Conservation (phyloP, 2,888 invertebrate genomes). For the Ashinkailepas kermadecensis region DNA sequence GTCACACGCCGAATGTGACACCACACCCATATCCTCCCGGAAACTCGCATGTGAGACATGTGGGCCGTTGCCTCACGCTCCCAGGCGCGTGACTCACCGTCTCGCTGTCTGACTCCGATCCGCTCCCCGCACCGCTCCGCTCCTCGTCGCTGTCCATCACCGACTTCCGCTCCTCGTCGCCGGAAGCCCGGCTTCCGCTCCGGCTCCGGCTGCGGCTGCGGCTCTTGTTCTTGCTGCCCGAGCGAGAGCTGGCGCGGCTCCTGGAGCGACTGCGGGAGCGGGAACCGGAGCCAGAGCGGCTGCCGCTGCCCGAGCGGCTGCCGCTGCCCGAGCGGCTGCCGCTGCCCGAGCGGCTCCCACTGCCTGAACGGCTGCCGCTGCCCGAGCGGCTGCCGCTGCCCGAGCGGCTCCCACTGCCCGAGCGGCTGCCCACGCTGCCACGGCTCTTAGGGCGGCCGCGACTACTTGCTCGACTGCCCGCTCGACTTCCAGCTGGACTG, state of each 20-base stretch:
- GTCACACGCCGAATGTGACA: no score
- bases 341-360: slow-evolving; percentile 9
- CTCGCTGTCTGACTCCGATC: slow-evolving; percentile 10
- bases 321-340: slow-evolving; percentile 22
- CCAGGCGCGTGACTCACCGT: background rate
- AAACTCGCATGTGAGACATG: no score
- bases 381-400: slow-evolving; percentile 11
- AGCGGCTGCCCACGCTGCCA: background rate
- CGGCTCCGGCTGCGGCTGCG: background rate
- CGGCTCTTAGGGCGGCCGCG: background rate
- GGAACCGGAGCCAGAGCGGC: slow-evolving; percentile 1
- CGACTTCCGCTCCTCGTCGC: slow-evolving; percentile 15
- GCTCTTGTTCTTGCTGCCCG: background rate
- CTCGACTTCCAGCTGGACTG: background rate
- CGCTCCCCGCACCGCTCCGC: slow-evolving; percentile 7
- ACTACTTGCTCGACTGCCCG: slow-evolving; percentile 29
- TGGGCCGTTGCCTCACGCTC: no score
- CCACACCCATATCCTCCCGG: no score
- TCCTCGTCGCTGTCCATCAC: slow-evolving; percentile 20
- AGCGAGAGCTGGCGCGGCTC: slow-evolving; percentile 24
- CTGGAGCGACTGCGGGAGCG: slow-evolving; percentile 20
- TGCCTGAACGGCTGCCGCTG: slow-evolving; percentile 10
- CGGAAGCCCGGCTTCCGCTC: slow-evolving; percentile 13
- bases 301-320: slow-evolving; percentile 24
- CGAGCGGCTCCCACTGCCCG: background rate